Conservation (phyloP, 2,888 invertebrate genomes). For the Endotricha flammealis region DNA sequence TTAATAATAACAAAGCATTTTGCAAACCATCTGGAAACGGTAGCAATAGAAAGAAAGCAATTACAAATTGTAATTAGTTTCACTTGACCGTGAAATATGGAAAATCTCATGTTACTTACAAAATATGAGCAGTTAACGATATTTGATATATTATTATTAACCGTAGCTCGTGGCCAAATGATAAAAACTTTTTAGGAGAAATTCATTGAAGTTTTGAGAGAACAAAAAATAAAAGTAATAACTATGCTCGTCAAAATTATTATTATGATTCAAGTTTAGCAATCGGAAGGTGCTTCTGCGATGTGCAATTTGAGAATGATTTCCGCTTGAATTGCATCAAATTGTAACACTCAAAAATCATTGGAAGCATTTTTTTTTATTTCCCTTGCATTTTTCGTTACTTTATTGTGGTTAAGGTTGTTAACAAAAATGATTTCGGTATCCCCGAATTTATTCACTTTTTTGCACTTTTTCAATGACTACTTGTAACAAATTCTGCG, state of each 20-base stretch:
- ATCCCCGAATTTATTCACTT: conserved; percentile 28
- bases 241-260: conserved; percentile 22
- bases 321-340: conserved; percentile 67
- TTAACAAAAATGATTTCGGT: conserved; percentile 28
- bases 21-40: conserved; percentile 40
- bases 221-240: conserved; percentile 25
- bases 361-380: conserved; percentile 49
- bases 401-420: conserved; percentile 43
- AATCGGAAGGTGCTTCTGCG: conserved; percentile 58
- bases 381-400: conserved; percentile 43
- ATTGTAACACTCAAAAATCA: conserved; percentile 52
- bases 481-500: conserved; percentile 36
- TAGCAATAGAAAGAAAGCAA: conserved; percentile 43
- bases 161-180: not conserved
- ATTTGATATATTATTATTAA: conserved; percentile 36
- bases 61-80: conserved; percentile 46
- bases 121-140: conserved; percentile 48
- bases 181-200: not conserved
- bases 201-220: conserved; percentile 13
- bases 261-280: conserved; percentile 29
- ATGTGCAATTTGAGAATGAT: conserved; percentile 74
- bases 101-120: conserved; percentile 50
- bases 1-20: too few relatives aligned
- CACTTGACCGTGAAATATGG: conserved; percentile 59
- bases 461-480: conserved; percentile 31